Conservation (phyloP, 2,888 invertebrate species). For the Epinotia demarniana region DNA sequence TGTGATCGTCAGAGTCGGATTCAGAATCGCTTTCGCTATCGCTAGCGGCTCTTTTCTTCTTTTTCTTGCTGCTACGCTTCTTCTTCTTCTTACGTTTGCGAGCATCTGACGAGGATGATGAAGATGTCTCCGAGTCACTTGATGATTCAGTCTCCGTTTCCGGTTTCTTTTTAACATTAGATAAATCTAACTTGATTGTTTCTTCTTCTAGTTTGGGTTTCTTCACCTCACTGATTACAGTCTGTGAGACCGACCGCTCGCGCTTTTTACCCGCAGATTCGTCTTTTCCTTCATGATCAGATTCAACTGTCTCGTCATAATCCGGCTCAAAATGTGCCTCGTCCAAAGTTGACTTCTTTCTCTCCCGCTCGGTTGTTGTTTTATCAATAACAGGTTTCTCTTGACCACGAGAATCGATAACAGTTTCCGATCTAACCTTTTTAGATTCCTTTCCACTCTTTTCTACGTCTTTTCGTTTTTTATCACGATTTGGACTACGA, state of each 20-base stretch:
- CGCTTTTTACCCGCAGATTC: slow-evolving; percentile 71
- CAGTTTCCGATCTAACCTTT: slow-evolving; percentile 46
- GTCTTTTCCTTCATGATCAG: slow-evolving; percentile 86
- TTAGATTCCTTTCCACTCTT: slow-evolving; percentile 64
- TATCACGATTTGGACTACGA: slow-evolving; percentile 59
- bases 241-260: slow-evolving; percentile 68
- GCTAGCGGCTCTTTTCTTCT: slow-evolving; percentile 85
- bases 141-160: slow-evolving; percentile 77
- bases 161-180: slow-evolving; percentile 79
- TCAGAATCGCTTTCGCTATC: slow-evolving; percentile 87
- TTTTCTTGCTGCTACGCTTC: slow-evolving; percentile 86
- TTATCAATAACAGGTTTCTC: slow-evolving; percentile 58
- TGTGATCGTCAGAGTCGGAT: slow-evolving; percentile 87
- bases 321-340: slow-evolving; percentile 91
- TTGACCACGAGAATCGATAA: slow-evolving; percentile 48
- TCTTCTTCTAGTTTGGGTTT: slow-evolving; percentile 70
- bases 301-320: slow-evolving; percentile 86
- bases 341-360: slow-evolving; percentile 88
- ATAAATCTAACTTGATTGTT: slow-evolving; percentile 79
- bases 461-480: slow-evolving; percentile 60
- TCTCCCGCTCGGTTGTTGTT: slow-evolving; percentile 72
- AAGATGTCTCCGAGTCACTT: slow-evolving; percentile 79
- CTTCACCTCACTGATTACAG: slow-evolving; percentile 62
- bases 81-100: slow-evolving; percentile 87
- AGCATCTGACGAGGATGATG: slow-evolving; percentile 80